A percentile compares a stretch with the other conserved stretches of the same genome.
These are phyloP conservation scores for Aleiodes alternator DNA, from an alignment of 2,888 invertebrate species.

Conservation along the genomic window DNA sequence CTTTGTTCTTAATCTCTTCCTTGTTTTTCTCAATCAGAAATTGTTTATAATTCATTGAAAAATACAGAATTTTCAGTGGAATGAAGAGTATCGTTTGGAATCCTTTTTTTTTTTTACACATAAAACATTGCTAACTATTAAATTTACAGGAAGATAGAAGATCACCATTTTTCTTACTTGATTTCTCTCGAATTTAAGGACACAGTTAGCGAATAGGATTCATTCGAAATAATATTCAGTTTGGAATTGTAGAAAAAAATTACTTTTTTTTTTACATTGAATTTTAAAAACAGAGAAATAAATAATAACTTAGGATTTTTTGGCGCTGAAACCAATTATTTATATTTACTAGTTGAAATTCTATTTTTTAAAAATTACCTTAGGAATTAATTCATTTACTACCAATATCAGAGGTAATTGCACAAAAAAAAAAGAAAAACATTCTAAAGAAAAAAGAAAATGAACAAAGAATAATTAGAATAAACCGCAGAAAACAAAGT, in stretches of 20 bases:
- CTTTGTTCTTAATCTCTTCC: constrained; percentile 10
- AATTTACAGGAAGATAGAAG: constrained; percentile 71
- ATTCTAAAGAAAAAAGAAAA: no score
- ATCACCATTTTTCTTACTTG: constrained; percentile 36
- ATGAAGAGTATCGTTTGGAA: constrained; percentile 55
- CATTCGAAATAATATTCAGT: neutral
- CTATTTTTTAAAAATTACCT: neutral
- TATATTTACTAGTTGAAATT: neutral
- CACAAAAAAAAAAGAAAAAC: constrained; percentile 47
- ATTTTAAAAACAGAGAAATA: neutral
- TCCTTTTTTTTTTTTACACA: constrained; percentile 64
- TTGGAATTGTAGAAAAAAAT: neutral
- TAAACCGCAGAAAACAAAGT: constrained; percentile 49
- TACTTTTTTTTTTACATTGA: neutral
- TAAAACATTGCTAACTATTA: constrained; percentile 57
- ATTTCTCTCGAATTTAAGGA: constrained; percentile 20
- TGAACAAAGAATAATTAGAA: constrained; percentile 35
- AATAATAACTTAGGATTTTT: neutral
- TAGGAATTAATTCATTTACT: constrained; percentile 1
- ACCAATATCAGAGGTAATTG: constrained; percentile 43
- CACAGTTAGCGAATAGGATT: constrained; percentile 33
- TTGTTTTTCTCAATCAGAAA: constrained; percentile 46
- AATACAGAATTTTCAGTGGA: constrained; percentile 68
- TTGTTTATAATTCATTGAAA: constrained; percentile 61
- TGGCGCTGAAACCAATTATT: constrained; percentile 1